A percentile compares a stretch with the other conserved stretches of the same genome.
Conservation (phyloP, 2,113 vertebrate species). For the Pachypanchax playfairii region DNA sequence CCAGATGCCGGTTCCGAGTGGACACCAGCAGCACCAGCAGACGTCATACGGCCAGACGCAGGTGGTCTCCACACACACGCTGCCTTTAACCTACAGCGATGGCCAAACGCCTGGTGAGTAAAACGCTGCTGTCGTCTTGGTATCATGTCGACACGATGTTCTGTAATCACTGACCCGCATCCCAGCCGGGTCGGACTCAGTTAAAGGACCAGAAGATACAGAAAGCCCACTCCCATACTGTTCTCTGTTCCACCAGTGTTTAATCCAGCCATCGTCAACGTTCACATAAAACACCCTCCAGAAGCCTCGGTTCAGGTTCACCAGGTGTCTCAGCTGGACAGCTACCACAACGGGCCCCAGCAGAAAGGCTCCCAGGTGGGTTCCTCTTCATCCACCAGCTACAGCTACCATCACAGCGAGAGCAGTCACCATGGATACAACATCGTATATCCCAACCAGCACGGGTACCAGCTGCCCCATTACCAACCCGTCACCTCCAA, state of each 20-base stretch:
- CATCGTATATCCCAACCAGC: slow-evolving; percentile 85
- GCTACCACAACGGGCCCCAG: slow-evolving; percentile 81
- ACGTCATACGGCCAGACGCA: slow-evolving; percentile 78
- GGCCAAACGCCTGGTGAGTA: slow-evolving; percentile 90
- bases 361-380: slow-evolving; percentile 82
- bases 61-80: slow-evolving; percentile 93
- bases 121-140: neutral
- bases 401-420: slow-evolving; percentile 85
- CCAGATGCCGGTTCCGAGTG: slow-evolving; percentile 86
- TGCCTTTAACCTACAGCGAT: slow-evolving; percentile 92
- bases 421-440: slow-evolving; percentile 84
- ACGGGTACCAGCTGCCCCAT: slow-evolving; percentile 83
- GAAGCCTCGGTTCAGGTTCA: slow-evolving; percentile 98
- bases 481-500: slow-evolving; percentile 90
- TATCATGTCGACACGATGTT: neutral
- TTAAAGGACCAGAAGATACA: too few species aligned
- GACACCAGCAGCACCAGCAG: slow-evolving; percentile 72
- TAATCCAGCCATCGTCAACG: slow-evolving; percentile 91
- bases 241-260: slow-evolving; percentile 75
- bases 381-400: slow-evolving; percentile 76
- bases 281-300: slow-evolving; percentile 96
- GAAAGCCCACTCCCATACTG: too few species aligned
- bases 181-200: too few species aligned
- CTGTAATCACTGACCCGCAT: neutral
- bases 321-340: slow-evolving; percentile 94